Base-by-base conservation (phyloP, 2,797 vertebrate species). In the Chelonia mydas region DNA sequence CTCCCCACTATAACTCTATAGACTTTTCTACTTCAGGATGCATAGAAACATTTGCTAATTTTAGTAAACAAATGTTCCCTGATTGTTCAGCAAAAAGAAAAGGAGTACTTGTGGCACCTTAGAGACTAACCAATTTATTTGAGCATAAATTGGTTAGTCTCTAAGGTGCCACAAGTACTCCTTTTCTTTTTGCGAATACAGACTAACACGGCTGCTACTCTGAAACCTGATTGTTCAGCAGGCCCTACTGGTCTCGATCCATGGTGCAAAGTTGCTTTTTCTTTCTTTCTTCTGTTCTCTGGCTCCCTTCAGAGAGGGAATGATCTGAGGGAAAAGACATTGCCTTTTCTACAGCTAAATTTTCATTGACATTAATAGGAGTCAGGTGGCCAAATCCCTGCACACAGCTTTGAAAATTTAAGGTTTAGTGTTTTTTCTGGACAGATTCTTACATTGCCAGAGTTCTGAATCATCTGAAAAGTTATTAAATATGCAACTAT, bases 321-420 rank as follows among this genome's bases (percentile, higher is more conserved):
- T 77, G 55, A 86, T 95, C 88, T 61, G 79, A 97, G 68, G 84
- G 37, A 94, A 94, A 92, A 86, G 33, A 72, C 87, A 28, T 95
- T 93, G 72, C 88, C 94, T 76, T 90, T 95, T 92, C 95, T 50
- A 89, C 81, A 92, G 90, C 95, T 95, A 94, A 92, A 96, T 97
- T 97, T 97, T 96, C 89, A 74, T 79, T 95, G 94, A 97, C 94
- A 59, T 97, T 97, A 97, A 90, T 98, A 96, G 95, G 90, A 97
- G 91, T 90, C 87, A 91, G 87, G 96, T 92, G 95, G 92, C 91
- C 93, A 96, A 96, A 95, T 96, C 96, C 92, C 79, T 19, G 4
- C 17, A 1, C 23, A 45, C 51, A 93, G 79, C 81, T 96, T 97
- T 92, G 92, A 94, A 94, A 97, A 97, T 89, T 85, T 95, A 96